phyloP scores from a whole-genome alignment of 2,113 vertebrate species.

The Pycnonotus jocosus region DNA sequence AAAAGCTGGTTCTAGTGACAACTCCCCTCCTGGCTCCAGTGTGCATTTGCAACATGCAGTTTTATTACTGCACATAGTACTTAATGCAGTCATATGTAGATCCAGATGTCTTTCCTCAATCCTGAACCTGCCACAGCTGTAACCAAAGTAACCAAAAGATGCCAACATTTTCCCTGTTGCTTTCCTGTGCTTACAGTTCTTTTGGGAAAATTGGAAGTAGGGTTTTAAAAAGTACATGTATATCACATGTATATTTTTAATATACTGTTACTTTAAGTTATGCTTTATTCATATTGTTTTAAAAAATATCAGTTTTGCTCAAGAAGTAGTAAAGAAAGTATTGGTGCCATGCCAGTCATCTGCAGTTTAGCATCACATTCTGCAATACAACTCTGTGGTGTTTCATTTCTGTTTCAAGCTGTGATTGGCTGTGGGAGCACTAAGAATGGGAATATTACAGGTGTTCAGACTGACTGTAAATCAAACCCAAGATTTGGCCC shows the following conservation, averaged over 20 bases:
- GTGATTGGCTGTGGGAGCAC: neutral
- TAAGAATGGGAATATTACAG: neutral
- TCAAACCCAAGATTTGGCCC: neutral
- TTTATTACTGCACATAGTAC: neutral
- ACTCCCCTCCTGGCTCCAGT: neutral
- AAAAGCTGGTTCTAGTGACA: neutral
- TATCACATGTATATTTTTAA: neutral
- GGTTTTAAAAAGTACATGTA: neutral
- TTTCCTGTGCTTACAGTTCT: neutral
- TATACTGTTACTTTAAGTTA: neutral
- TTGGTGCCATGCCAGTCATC: neutral
- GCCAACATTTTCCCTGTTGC: neutral
- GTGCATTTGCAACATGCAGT: neutral
- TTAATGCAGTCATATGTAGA: neutral
- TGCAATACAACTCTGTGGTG: neutral
- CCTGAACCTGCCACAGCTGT: neutral
- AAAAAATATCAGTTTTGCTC: conserved; percentile 9
- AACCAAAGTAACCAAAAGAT: neutral
- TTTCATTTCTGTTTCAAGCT: conserved; percentile 17
- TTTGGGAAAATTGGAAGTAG: neutral
- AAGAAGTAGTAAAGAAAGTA: neutral
- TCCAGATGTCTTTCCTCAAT: neutral
- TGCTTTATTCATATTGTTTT: neutral
- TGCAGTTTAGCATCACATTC: neutral
- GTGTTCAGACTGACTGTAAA: conserved; percentile 11